Percentiles rank a stretch among this genome's conserved stretches.
phyloP scores from a whole-genome alignment of 2,797 vertebrate species.

The Hipposideros larvatus region DNA sequence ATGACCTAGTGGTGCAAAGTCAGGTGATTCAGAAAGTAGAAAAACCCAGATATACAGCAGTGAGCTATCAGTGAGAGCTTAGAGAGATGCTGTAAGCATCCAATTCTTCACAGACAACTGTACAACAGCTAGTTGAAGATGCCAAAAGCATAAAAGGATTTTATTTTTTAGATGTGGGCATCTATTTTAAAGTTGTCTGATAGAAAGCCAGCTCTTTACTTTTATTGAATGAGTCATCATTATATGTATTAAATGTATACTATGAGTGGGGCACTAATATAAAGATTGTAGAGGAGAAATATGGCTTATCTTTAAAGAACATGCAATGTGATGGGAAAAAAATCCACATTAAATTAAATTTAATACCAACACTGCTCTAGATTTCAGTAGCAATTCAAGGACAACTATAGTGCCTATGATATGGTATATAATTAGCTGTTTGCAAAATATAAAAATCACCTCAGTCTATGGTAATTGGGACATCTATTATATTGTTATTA shows the following conservation, averaged over 20 bases:
- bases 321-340: neutral
- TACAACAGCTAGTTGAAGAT: neutral
- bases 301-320: neutral
- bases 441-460: neutral
- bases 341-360: neutral
- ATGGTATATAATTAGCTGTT: neutral
- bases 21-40: neutral
- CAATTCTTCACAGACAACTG: neutral
- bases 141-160: neutral
- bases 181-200: neutral
- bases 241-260: neutral
- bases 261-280: neutral
- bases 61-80: too few relatives aligned
- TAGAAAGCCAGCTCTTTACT: neutral
- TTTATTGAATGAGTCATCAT: neutral
- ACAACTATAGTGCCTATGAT: neutral
- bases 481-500: neutral
- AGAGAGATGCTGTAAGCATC: neutral
- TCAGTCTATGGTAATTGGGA: neutral
- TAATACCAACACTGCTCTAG: neutral
- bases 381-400: constrained; percentile 11
- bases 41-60: neutral
- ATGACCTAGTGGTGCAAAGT: neutral
- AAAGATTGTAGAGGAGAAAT: neutral
- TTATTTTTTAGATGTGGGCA: neutral